Base-by-base conservation (phyloP, 2,888 invertebrate species). In the Aromia moschata region DNA sequence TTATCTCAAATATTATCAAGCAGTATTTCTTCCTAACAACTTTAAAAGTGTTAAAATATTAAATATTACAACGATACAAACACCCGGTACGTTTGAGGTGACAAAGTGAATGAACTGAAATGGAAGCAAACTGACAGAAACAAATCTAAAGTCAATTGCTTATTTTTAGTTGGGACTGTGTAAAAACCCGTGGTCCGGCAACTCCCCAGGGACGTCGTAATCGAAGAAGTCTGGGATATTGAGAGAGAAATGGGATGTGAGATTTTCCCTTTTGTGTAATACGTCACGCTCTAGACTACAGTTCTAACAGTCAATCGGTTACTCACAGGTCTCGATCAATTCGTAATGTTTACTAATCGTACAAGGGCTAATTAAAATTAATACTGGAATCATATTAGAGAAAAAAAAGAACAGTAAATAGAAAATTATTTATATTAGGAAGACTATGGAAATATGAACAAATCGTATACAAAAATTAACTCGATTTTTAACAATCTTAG, bases 121-220 rank as follows among this genome's bases (percentile, higher is more conserved):
- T 38, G 15, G 37, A 14, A 38, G 37, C 16, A 25, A 59, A 64
- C 58, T 62, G 71, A 70, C 71, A 66, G 65, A 58, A 69, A 70
- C 68, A 68, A 70, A 71, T 70, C 60, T 67, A 52, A 63, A 68
- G 61, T 63, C 68, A 69, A 71, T 69, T 65, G 66, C 54, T 51
- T 58, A 65, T 70, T 70, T 70, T 70, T 70, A 69, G 70, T 66
- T 70, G 70, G 69, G 69, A 69, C 69, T 69, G 65, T 62, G 58
- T 60, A 67, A 67, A 67, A 65, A 67, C 64, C 56, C 49, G 57
- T 65, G 65, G 67, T 66, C 65, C 60, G 58, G 43, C 59, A 60
- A 67, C 49, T 66, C 69, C 65, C 67, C 43, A 16, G 55, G 59
- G 66, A 67, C 11, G 49, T 12, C 38, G 38, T 49, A 49, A 49